Evolutionary conservation across 1,140 invertebrate genomes (phyloP), one percentile per base, ranked within the genome.

Genomic region (Hesperophylax magnus): DNA sequence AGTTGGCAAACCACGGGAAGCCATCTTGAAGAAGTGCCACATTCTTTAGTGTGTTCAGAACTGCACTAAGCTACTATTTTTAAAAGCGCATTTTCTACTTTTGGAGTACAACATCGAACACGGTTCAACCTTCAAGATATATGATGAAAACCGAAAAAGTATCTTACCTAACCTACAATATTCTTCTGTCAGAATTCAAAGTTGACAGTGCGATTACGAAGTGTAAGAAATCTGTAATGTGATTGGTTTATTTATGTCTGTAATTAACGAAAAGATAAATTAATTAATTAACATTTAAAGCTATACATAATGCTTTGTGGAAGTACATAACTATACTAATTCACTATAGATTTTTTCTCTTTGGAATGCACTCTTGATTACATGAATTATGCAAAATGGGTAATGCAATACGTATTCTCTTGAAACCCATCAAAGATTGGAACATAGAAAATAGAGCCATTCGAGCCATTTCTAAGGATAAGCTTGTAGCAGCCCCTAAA

Each of bases 11-110:
- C 89, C 89, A 90, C 88, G 89, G 88, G 90, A 89, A 91, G 91
- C 91, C 91, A 91, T 92, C 89, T 91, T 92, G 90, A 91, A 91
- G 90, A 90, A 90, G 89, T 91, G 91, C 90, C 91, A 92, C 91
- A 91, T 91, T 91, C 90, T 90, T 90, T 90, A 88, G 89, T 77
- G 31, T 76, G 82, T 80, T 80, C 78, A 27, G 24, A 75, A 74
- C 7, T 75, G 9, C 15, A 71, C 61, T 20, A 76, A 80, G 75
- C 71, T 34, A 67, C 71, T 80, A 80, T 80, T 80, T 80, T 80
- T 80, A 61, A 77, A 65, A 65, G 17, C 8, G 20, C 20, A 8
- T 76, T 54, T 76, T 76, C 72, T 8, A 61, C 3, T 61, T 15
- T 14, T 61, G 18, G 5, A 34, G 74, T 76, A 15, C 74, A 60